These are phyloP conservation scores for Eupeodes luniger DNA, from an alignment of 2,888 invertebrate species.

Conservation along the genomic window DNA sequence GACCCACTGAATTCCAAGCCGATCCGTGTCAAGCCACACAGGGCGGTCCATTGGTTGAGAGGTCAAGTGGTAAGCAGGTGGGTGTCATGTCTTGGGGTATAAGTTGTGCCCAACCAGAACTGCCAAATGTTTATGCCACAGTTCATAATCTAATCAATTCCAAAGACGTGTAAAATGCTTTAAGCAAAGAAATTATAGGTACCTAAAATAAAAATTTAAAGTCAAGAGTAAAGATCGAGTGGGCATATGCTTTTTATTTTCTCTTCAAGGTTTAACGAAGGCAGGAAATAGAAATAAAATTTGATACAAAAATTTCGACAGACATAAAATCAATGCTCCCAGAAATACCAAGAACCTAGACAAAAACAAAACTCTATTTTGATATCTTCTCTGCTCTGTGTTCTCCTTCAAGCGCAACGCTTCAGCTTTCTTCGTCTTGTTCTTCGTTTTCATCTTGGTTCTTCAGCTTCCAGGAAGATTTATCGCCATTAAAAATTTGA, in stretches of 20 bases:
- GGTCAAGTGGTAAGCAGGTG: conserved; percentile 39
- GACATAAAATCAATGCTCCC: conserved; percentile 8
- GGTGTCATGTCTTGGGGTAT: conserved; percentile 61
- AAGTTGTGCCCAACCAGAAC: conserved; percentile 13
- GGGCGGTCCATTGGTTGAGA: conserved; percentile 57
- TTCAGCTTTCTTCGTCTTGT: conserved; percentile 7
- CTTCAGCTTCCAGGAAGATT: conserved; percentile 47
- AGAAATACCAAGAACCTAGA: not conserved
- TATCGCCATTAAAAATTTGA: conserved; percentile 72
- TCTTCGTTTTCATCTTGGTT: conserved; percentile 5
- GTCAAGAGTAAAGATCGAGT: not conserved
- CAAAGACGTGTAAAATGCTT: not conserved
- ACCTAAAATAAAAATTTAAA: not conserved
- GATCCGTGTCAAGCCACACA: conserved; percentile 40
- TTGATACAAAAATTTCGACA: not conserved
- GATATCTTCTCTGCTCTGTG: conserved; percentile 2
- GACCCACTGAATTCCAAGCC: not conserved
- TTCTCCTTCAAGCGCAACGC: conserved; percentile 33
- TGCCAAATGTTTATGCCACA: conserved; percentile 45
- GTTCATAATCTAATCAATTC: conserved; percentile 35
- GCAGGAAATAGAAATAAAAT: not conserved
- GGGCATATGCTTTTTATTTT: not conserved
- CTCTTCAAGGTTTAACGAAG: not conserved
- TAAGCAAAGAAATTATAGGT: not conserved
- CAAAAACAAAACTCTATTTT: not conserved